Base-by-base conservation (phyloP, 2,888 invertebrate species). In the Sclerodermus sp. region DNA sequence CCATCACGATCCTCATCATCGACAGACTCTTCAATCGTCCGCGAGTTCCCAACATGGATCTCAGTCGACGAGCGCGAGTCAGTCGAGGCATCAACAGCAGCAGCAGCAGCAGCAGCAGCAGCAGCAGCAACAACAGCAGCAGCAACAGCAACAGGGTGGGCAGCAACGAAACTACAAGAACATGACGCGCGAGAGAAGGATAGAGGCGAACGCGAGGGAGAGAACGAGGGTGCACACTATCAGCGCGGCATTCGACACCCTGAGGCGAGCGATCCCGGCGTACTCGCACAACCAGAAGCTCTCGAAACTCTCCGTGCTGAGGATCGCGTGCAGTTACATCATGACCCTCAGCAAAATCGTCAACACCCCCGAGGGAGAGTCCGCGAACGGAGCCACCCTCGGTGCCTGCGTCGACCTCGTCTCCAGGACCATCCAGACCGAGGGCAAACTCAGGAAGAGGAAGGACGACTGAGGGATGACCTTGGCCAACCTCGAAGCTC, bases 301-400 rank as follows among this genome's bases (percentile, higher is more conserved):
- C 17, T 94, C 94, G 1, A 96, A 96, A 73, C 79, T 96, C 45
- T 94, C 95, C 1, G 94, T 96, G 13, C 78, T 96, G 54, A 85
- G 94, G 79, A 93, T 96, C 75, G 95, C 96, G 1, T 93, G 94
- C 77, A 91, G 93, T 53, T 96, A 96, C 80, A 96, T 96, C 56
- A 83, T 93, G 72, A 91, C 94, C 0, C 79, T 96, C 55, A 90
- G 91, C 42, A 84, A 87, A 59, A 83, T 91, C 68, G 87, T 91
- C 2, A 64, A 67, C 18, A 66, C 66, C 0, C 65, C 66, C 1
- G 64, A 72, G 5, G 89, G 88, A 6, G 79, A 84, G 59, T 88
- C 90, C 70, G 84, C 60, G 17, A 83, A 82, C 43, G 77, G 79
- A 34, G 84, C 86, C 1, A 83, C 87, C 39, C 81, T 93, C 32